Evolutionary conservation across 1,140 invertebrate genomes (phyloP), one percentile per base, ranked within the genome.

Genomic region (Leptopilina clavipes): DNA sequence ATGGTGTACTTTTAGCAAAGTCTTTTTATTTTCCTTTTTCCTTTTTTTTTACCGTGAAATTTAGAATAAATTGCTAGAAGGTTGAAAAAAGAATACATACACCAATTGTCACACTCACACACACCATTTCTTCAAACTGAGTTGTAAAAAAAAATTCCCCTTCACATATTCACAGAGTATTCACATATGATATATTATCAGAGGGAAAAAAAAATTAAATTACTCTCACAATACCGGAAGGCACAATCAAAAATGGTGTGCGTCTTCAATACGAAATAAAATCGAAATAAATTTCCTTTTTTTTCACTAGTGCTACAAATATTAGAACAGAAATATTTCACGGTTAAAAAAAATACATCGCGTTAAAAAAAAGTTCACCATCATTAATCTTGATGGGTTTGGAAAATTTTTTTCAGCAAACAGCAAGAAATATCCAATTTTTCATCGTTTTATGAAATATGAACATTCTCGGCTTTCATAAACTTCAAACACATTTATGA

Each of bases 1-100:
- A 52, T 52, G 48, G 48, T 52, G 48, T 52, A n/a, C 48, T 52
- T 52, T 52, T 52, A 52, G 48, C 17, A n/a, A 17, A 52, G n/a
- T 71, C 19, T 17, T 40, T 17, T 59, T 40, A 40, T 40, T 40
- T 40, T 40, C 5, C 7, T 40, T 40, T 40, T 40, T 40, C 8
- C 9, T 17, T 9, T 17, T 52, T 52, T 45, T 52, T 52, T 17
- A 52, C n/a, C 48, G 14, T 52, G 6, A 52, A 52, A 52, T 52
- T 52, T 52, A n/a, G 48, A 52, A 52, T 52, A 52, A 52, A 52
- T 52, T 52, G 48, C 48, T 17, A 52, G 48, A 52, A 52, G 48
- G 48, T 12, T 52, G 48, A 17, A 52, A 52, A 52, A 52, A 52
- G 6, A 17, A 48, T 1, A 48, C 2, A 52, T 52, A 52, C 14